Base-by-base conservation (phyloP, 2,888 invertebrate species). In the Tetranychus piercei region DNA sequence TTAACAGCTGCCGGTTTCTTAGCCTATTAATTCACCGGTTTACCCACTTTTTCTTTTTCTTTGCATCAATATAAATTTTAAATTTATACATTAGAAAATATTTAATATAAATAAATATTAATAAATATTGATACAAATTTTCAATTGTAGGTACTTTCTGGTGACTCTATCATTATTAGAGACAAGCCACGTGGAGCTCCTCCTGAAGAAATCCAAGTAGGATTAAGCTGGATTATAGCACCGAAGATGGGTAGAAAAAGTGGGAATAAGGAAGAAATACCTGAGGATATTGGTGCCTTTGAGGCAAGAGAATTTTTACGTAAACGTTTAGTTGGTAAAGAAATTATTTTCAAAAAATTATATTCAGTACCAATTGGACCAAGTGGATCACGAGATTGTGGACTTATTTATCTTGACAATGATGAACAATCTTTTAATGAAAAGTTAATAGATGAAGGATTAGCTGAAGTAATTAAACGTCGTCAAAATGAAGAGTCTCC, bases 241-340 rank as follows among this genome's bases (percentile, higher is more conserved):
- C 76, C 76, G 7, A 76, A 76, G 64, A 74, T 76, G 8, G 72
- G 74, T 34, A 73, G 75, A 15, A 74, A 74, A 65, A 69, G 20
- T 44, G 73, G 44, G 11, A 73, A 73, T 44, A 86, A 87, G 69
- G 86, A 86, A 71, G 89, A 89, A 80, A 87, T 87, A 15, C 89
- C 88, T 82, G 93, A 93, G 82, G 92, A 97, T 84, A 92, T 96
- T 1, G 97, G 87, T 85, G 96, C 95, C 0, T 99, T 96, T 95
- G 96, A 99, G 83, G 94, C 96, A 0, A 88, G 99, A 74, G 99
- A 99, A 83, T 96, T 91, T 82, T 85, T 99, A 64, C 87, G 99
- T 70, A 96, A 94, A 82, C 93, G 94, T 81, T 85, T 99, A 15
- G 89, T 99, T 80, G 93, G 94, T 73, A 97, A 97, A 82, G 92